These are phyloP conservation scores for Aselliscus stoliczkanus DNA, from an alignment of 2,797 vertebrate species.

Conservation along the genomic window DNA sequence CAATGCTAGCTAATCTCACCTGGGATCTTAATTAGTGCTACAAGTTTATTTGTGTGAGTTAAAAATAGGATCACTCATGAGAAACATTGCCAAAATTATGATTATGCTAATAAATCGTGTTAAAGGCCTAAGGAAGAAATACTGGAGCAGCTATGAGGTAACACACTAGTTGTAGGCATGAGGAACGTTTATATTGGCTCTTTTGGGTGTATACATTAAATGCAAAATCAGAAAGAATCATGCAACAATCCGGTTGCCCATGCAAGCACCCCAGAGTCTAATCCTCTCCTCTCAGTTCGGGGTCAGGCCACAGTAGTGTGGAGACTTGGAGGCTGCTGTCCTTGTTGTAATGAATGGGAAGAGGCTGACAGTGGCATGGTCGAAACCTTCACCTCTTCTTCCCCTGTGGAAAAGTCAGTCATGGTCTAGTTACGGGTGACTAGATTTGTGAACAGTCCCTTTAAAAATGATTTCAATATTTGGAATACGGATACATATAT, in stretches of 20 bases:
- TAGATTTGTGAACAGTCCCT: conserved; percentile 74
- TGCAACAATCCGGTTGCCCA: conserved; percentile 75
- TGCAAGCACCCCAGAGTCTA: conserved; percentile 76
- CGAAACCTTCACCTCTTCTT: conserved; percentile 77
- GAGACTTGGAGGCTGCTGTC: conserved; percentile 77
- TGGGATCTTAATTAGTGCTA: conserved; percentile 69
- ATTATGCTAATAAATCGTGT: conserved; percentile 67
- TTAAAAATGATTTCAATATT: conserved; percentile 73
- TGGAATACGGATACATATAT: conserved; percentile 73
- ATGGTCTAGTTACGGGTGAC: conserved; percentile 76
- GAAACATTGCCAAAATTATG: conserved; percentile 73
- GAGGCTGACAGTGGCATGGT: conserved; percentile 76
- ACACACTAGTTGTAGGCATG: conserved; percentile 69
- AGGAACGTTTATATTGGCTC: conserved; percentile 74
- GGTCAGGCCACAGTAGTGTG: conserved; percentile 78
- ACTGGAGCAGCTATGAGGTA: conserved; percentile 70
- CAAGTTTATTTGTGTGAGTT: conserved; percentile 70
- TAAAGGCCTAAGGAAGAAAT: conserved; percentile 71
- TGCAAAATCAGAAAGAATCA: conserved; percentile 75
- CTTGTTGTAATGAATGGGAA: conserved; percentile 77
- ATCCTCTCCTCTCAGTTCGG: conserved; percentile 73
- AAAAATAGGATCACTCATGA: conserved; percentile 69
- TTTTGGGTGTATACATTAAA: conserved; percentile 73
- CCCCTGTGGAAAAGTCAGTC: conserved; percentile 78
- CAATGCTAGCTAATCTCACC: conserved; percentile 71